Evolutionary conservation across 1,140 invertebrate genomes (phyloP).

Genomic region (Drosophila pseudoobscura): DNA sequence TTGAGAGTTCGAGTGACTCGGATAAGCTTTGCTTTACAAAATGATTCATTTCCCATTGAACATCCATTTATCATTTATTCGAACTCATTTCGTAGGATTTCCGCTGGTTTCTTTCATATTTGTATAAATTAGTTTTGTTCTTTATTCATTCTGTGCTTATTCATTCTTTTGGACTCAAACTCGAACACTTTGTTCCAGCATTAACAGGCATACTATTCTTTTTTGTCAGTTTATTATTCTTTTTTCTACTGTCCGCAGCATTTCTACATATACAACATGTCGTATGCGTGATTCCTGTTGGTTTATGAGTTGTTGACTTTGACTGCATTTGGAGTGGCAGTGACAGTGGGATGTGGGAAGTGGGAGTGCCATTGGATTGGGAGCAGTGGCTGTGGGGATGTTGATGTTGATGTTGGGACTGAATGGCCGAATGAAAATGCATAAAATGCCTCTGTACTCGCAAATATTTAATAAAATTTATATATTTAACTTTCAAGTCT

Average conservation of each 20-base stretch:
- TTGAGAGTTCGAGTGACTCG: no score
- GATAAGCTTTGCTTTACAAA: no score
- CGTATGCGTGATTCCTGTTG: constrained; percentile 70
- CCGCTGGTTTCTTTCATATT: no score
- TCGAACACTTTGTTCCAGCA: no score
- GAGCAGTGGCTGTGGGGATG: not conserved
- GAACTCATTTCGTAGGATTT: not conserved
- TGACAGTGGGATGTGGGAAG: constrained; percentile 13
- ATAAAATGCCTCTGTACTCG: constrained; percentile 3
- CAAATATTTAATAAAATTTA: constrained; percentile 53
- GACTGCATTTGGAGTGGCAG: constrained; percentile 5
- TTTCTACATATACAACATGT: constrained; percentile 49
- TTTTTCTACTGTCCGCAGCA: constrained; percentile 10
- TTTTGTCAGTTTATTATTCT: not conserved
- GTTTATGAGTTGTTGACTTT: constrained; percentile 56
- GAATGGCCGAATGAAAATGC: not conserved
- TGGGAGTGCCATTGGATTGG: constrained; percentile 51
- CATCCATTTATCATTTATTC: not conserved
- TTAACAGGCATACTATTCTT: no score
- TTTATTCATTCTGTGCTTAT: no score
- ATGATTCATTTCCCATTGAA: no score
- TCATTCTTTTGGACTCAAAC: no score
- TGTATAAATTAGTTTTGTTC: no score
- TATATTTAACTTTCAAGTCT: constrained; percentile 66
- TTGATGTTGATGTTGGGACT: not conserved